Evolutionary conservation across 2,888 invertebrate species (phyloP).

Genomic region (Lacanobia oleracea): DNA sequence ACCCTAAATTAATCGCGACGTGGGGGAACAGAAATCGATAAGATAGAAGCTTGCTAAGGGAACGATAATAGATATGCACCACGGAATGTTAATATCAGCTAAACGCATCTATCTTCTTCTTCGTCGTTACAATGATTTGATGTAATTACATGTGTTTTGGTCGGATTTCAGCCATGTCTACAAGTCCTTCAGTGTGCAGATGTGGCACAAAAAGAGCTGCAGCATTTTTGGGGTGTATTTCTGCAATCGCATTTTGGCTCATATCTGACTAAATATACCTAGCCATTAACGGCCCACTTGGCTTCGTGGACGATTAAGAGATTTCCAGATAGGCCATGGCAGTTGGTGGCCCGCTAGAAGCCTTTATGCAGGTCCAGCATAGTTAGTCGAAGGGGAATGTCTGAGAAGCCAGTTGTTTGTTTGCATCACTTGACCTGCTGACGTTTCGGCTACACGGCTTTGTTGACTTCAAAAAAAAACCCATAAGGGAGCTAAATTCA

Average conservation of each 20-base stretch:
- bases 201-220: too few species aligned
- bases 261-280: too few species aligned
- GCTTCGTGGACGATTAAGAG: not conserved
- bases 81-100: not conserved
- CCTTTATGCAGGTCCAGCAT: not conserved
- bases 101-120: not conserved
- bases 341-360: not conserved
- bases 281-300: not conserved
- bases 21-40: not conserved
- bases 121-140: not conserved
- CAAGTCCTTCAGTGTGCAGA: not conserved
- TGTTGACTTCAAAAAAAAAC: not conserved
- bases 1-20: not conserved
- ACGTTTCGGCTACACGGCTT: not conserved
- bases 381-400: not conserved
- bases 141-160: not conserved
- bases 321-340: not conserved
- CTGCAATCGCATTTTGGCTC: too few species aligned
- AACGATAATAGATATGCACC: not conserved
- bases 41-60: not conserved
- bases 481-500: too few species aligned
- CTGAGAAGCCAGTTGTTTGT: not conserved
- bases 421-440: not conserved
- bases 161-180: not conserved
- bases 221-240: too few species aligned